Evolutionary conservation across 2,888 invertebrate genomes (phyloP).

Genomic region (Aleiodes testaceus): DNA sequence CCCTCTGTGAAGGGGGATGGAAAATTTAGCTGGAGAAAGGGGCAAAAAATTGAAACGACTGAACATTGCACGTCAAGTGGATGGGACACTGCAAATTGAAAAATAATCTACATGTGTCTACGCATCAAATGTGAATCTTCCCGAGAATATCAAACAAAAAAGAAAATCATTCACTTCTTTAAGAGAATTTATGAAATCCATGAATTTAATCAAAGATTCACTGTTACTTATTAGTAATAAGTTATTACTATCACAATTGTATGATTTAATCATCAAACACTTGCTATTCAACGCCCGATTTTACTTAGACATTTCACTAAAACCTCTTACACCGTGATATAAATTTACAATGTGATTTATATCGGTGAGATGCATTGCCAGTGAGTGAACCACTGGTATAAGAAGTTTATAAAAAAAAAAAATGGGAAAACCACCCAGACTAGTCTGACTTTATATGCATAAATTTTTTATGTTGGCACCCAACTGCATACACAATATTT

Average conservation of each 20-base stretch:
- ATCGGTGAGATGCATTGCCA: conserved; percentile 28
- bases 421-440: conserved; percentile 1
- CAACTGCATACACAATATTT: conserved; percentile 36
- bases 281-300: conserved; percentile 31
- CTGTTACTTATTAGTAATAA: no score
- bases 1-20: conserved; percentile 46
- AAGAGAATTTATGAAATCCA: no score
- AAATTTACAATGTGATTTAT: conserved; percentile 55
- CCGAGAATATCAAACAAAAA: background rate
- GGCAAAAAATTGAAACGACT: conserved; percentile 18
- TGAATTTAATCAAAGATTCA: no score
- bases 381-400: conserved; percentile 21
- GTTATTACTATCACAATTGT: background rate
- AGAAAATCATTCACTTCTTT: no score
- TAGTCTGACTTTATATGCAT: conserved; percentile 49
- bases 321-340: conserved; percentile 50
- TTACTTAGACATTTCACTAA: conserved; percentile 51
- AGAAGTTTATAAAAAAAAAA: background rate
- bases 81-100: conserved; percentile 61
- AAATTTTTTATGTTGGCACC: conserved; percentile 53
- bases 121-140: conserved; percentile 1
- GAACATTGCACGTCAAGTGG: conserved; percentile 44
- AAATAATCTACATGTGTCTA: conserved; percentile 66
- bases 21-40: conserved; percentile 38
- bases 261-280: background rate